Conservation (phyloP, 2,797 vertebrate genomes). For the Emys orbicularis region DNA sequence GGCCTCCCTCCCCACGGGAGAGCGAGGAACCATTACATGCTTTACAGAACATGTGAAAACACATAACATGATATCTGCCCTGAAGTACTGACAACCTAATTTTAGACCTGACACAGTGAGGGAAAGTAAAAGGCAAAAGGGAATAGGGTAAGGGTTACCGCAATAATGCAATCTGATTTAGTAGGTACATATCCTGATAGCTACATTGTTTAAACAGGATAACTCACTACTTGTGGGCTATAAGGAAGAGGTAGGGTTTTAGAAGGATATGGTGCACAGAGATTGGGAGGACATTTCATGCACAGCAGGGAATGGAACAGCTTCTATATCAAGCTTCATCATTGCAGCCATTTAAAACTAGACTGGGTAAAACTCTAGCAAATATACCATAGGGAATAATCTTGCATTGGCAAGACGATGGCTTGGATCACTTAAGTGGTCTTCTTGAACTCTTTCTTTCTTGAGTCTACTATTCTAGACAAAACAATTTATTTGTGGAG, state of each 20-base stretch:
- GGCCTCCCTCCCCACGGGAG: no score
- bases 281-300: conserved; percentile 17
- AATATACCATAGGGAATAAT: conserved; percentile 25
- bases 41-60: accelerated
- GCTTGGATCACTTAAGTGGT: background rate
- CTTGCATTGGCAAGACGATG: conserved; percentile 11
- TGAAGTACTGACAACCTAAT: background rate
- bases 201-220: background rate
- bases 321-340: conserved; percentile 14
- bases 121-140: background rate
- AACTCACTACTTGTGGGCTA: conserved; percentile 37
- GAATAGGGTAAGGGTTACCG: background rate
- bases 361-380: conserved; percentile 19
- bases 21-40: no score
- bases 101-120: background rate
- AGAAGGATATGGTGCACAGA: conserved; percentile 43
- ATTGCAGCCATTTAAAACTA: conserved; percentile 36
- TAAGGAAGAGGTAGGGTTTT: background rate
- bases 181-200: conserved; percentile 41
- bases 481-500: conserved; percentile 44
- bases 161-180: background rate
- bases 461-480: conserved; percentile 40
- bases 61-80: accelerated
- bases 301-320: conserved; percentile 26
- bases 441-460: conserved; percentile 32